Evolutionary conservation across 2,113 vertebrate species (phyloP), one percentile per base, ranked within the genome.

Genomic region (Chionomys nivalis): DNA sequence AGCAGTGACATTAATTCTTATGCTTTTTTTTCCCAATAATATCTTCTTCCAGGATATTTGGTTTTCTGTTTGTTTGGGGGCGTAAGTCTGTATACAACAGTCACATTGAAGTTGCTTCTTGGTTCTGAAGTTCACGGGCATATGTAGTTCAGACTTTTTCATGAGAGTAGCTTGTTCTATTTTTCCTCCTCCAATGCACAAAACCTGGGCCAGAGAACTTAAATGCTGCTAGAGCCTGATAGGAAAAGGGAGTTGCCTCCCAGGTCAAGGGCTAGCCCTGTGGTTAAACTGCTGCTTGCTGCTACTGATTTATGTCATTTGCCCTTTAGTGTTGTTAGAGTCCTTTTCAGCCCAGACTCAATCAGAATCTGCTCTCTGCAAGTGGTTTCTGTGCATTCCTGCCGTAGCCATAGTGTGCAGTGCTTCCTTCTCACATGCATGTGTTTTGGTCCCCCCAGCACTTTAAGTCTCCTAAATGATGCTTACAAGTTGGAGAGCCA

Each of bases 391-490:
- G 24, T 24, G 0, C 42, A 7, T 79, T 70, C 42, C 83, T 86
- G 63, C 65, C 87, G 79, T 68, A 79, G 76, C 86, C 21, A 31
- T 93, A 92, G 33, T 44, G 66, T 66, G 76, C 70, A 42, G 72
- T 10, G 3, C 33, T 90, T 89, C 75, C 76, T 94, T 65, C 42
- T 36, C 68, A 10, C 0, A 55, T 39, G 58, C 49, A 65, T 93
- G 79, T 55, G n/a, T 97, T 85, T 83, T 92, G 95, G 85, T 90
- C 83, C 89, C 87, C 44, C n/a, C 12, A 36, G 63, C 39, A 23
- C 55, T 88, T 83, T 94, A 92, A 66, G 55, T 75, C 94, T 66
- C 55, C 76, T 76, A 65, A 90, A 92, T 87, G 87, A 85, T 73
- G 66, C 93, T 94, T 93, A 86, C 0, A 5, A 72, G 72, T 58